Evolutionary conservation across 2,888 invertebrate species (phyloP).

Genomic region (Protonemura montana): DNA sequence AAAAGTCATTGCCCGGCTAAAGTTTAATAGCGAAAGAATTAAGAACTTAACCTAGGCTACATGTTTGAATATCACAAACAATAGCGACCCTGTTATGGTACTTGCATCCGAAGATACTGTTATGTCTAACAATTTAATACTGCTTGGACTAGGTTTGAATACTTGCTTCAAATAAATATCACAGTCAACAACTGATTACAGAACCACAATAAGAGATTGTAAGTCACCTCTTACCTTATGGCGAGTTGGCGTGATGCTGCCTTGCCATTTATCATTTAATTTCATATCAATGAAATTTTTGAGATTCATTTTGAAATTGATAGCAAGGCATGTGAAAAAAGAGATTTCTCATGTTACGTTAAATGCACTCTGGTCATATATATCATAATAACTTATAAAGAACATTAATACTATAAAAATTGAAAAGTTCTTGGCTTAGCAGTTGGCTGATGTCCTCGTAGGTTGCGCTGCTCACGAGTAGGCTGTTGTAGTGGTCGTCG

Average conservation of each 20-base stretch:
- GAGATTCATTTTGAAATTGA: constrained; percentile 12
- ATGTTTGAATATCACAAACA: no score
- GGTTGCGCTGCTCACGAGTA: neutral
- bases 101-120: no score
- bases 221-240: neutral
- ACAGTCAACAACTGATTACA: neutral
- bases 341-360: neutral
- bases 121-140: no score
- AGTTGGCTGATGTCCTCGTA: neutral
- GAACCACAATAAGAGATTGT: neutral
- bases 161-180: neutral
- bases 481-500: neutral
- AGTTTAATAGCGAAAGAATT: no score
- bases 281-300: neutral
- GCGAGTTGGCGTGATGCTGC: neutral
- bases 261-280: neutral
- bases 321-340: neutral
- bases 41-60: no score
- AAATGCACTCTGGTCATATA: neutral
- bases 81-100: no score
- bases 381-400: neutral
- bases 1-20: no score
- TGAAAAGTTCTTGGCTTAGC: neutral
- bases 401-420: neutral
- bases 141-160: no score